A percentile compares a stretch with the other conserved stretches of the same genome.
These are phyloP conservation scores for Oreochromis spilurus DNA, from an alignment of 2,113 vertebrate species.

Conservation along the genomic window DNA sequence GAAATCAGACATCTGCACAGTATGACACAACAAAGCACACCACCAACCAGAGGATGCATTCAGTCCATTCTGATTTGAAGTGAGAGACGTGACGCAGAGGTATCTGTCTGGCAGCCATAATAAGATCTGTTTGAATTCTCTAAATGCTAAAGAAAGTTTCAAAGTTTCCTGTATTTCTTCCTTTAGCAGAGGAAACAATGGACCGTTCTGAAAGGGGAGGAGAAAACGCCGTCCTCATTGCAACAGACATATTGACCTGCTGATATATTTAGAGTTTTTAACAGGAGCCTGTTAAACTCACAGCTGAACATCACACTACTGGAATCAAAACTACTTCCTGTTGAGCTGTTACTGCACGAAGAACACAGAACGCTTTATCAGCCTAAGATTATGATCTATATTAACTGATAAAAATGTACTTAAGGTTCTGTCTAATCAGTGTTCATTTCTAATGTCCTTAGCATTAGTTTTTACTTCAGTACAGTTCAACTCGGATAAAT, in stretches of 20 bases:
- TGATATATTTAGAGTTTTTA: not conserved
- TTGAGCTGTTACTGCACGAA: not conserved
- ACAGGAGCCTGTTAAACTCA: not conserved
- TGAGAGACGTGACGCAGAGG: not conserved
- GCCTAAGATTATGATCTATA: not conserved
- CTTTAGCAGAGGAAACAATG: not conserved
- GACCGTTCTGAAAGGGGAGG: not conserved
- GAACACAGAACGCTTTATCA: not conserved
- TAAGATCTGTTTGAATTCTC: not conserved
- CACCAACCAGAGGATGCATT: not conserved
- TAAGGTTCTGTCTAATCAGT: not conserved
- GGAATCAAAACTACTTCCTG: not conserved
- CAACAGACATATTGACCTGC: not conserved
- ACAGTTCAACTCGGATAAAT: not conserved
- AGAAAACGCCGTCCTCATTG: not conserved
- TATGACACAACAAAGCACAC: not conserved
- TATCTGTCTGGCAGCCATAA: not conserved
- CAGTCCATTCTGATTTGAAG: not conserved
- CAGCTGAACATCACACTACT: not conserved
- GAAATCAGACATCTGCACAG: not conserved
- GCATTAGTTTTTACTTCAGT: not conserved
- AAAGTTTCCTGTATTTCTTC: not conserved
- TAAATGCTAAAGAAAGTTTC: not conserved
- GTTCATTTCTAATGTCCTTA: not conserved
- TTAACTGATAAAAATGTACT: not conserved